phyloP scores from a whole-genome alignment of 1,140 invertebrate genomes.

The Drosophila erecta region DNA sequence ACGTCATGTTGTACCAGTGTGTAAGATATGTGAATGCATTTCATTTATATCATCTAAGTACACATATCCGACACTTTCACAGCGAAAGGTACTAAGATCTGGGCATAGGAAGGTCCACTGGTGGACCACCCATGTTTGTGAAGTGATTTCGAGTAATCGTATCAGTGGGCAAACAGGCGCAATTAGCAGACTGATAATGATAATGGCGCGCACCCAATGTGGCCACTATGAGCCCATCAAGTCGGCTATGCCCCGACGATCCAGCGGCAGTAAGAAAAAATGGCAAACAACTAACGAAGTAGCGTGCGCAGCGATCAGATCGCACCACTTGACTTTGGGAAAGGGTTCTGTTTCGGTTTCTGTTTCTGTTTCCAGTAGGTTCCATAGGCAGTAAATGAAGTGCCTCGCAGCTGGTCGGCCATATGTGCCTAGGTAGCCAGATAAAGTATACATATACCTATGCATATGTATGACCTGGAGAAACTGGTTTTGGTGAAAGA shows the following conservation, averaged over 20 bases:
- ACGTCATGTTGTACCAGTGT: too few species aligned
- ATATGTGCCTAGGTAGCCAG: neutral
- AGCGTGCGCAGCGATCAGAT: conserved; percentile 28
- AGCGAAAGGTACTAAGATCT: neutral
- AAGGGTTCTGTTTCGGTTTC: conserved; percentile 36
- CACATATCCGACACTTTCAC: neutral
- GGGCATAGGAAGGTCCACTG: neutral
- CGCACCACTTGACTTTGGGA: conserved; percentile 16
- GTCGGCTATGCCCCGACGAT: conserved; percentile 26
- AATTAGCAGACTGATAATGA: conserved; percentile 47
- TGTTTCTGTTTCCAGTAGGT: conserved; percentile 32
- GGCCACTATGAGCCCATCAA: conserved; percentile 12
- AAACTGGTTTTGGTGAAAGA: conserved; percentile 54
- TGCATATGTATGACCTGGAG: conserved; percentile 9
- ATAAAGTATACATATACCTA: neutral
- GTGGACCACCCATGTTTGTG: neutral
- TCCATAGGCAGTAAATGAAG: conserved; percentile 9
- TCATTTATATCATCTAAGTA: too few species aligned
- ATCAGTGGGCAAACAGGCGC: conserved; percentile 6
- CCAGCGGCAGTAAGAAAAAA: neutral
- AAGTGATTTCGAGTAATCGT: conserved; percentile 6
- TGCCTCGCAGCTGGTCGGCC: conserved; percentile 20
- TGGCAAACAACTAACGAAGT: conserved; percentile 2
- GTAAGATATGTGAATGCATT: too few species aligned
- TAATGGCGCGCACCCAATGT: conserved; percentile 6